Base-by-base conservation (phyloP, 2,888 invertebrate genomes). In the Leptogaster cylindrica region DNA sequence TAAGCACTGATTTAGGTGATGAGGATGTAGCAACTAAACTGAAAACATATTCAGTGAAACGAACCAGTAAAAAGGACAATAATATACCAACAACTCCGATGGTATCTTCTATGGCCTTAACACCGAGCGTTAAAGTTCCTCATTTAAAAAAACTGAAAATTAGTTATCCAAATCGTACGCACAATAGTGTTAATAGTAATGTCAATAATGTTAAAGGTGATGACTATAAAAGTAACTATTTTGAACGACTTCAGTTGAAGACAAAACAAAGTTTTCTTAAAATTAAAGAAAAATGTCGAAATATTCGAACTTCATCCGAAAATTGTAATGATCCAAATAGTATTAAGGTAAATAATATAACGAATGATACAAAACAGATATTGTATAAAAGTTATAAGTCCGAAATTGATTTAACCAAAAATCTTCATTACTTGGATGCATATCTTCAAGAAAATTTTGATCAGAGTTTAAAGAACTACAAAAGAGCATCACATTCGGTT, bases 331-430 rank as follows among this genome's bases (percentile, higher is more conserved):
- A 61, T 3, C 16, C 10, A 4, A 39, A n/a, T 27, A 63, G 27
- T 27, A 48, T 27, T 16, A 55, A 12, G n/a, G 36, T 55, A 20
- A 39, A 79, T 78, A 65, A 77, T 16, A 23, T 23, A 52, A 14
- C 28, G 51, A 41, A n/a, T 20, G 28, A 25, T 18, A n/a, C 58
- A 51, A 28, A 52, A 27, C 61, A 71, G 52, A 76, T 78, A 12
- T 73, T 80, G 46, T 81, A 81, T 68, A 81, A 81, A 72, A 80
- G 80, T 71, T 81, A 81, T 71, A 81, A 81, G 66, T 81, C 81
- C 1, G 81, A 81, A 71, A 76, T 81, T 39, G 81, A 81, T 72
- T 73, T 81, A 3, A 79, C 80, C 33, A 79, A 79, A 68, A 81
- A 81, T 71, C 73, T 81, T 4, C 78, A 79, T 69, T 81, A 80